These are phyloP conservation scores for Dicyrtomina minuta DNA, from an alignment of 2,888 invertebrate species.

Conservation along the genomic window DNA sequence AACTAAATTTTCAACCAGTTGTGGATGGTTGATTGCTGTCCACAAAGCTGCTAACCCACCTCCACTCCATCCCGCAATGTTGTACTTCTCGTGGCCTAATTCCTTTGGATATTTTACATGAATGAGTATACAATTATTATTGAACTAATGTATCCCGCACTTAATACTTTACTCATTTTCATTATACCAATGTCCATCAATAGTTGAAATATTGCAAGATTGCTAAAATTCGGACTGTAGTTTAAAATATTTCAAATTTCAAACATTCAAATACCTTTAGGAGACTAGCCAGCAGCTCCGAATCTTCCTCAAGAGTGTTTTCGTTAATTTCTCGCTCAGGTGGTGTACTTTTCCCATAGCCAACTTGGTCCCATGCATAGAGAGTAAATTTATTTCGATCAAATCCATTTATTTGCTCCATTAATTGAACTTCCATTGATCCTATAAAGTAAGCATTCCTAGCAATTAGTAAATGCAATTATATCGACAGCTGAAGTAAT, in stretches of 20 bases:
- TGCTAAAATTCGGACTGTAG: not conserved
- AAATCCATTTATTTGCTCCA: not conserved
- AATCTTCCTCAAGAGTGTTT: not conserved
- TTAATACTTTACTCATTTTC: not conserved
- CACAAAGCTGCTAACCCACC: not conserved
- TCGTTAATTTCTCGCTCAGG: slow-evolving; percentile 76
- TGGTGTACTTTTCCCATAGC: slow-evolving; percentile 73
- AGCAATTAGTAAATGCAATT: not conserved
- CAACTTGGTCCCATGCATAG: slow-evolving; percentile 74
- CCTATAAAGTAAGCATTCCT: not conserved
- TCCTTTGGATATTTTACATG: not conserved
- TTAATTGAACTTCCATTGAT: not conserved
- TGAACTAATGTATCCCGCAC: not conserved
- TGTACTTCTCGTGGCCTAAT: too few relatives aligned
- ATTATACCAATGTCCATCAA: too few relatives aligned
- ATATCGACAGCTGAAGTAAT: not conserved
- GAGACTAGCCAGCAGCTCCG: slow-evolving; percentile 67
- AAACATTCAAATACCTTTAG: slow-evolving; percentile 45
- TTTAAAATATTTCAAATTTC: not conserved
- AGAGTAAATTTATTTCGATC: not conserved
- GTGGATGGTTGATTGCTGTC: not conserved
- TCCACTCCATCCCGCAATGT: not conserved
- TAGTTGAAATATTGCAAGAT: slow-evolving; percentile 58
- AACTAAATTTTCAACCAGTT: slow-evolving; percentile 68
- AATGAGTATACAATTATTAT: not conserved